Conservation (phyloP, 1,140 invertebrate species). For the Drosophila guanche region DNA sequence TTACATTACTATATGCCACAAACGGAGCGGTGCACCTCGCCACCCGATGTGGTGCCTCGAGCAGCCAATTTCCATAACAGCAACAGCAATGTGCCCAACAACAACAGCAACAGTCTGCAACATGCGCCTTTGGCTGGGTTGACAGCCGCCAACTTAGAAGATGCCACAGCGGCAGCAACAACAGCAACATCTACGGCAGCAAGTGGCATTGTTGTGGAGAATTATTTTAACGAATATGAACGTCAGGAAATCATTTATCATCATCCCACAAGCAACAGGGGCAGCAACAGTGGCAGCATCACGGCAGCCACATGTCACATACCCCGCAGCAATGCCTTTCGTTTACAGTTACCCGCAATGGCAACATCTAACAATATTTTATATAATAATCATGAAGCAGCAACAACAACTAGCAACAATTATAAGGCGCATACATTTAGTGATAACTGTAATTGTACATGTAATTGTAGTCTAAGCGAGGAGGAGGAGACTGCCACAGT, state of each 20-base stretch:
- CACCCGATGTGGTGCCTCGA: constrained; percentile 77
- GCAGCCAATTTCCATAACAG: constrained; percentile 77
- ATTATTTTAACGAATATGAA: constrained; percentile 83
- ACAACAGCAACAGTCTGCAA: constrained; percentile 16
- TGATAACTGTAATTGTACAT: constrained; percentile 80
- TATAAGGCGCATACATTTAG: constrained; percentile 79
- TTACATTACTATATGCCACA: constrained; percentile 66
- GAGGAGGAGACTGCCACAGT: constrained; percentile 30
- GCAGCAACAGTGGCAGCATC: constrained; percentile 20
- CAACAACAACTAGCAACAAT: constrained; percentile 39
- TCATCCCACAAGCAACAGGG: constrained; percentile 61
- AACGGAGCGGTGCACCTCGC: constrained; percentile 73
- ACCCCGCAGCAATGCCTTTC: constrained; percentile 56
- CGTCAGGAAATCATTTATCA: constrained; percentile 83
- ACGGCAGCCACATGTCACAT: constrained; percentile 26
- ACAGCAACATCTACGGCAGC: constrained; percentile 21
- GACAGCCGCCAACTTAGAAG: constrained; percentile 19
- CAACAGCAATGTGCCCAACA: constrained; percentile 35
- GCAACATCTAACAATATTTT: constrained; percentile 76
- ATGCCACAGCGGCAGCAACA: constrained; percentile 32
- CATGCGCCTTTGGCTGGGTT: constrained; percentile 35
- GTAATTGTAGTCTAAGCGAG: constrained; percentile 76
- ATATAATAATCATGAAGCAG: constrained; percentile 70
- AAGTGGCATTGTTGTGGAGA: constrained; percentile 78
- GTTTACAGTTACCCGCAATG: constrained; percentile 63